Conservation (phyloP, 2,888 invertebrate species). For the Acronicta psi region DNA sequence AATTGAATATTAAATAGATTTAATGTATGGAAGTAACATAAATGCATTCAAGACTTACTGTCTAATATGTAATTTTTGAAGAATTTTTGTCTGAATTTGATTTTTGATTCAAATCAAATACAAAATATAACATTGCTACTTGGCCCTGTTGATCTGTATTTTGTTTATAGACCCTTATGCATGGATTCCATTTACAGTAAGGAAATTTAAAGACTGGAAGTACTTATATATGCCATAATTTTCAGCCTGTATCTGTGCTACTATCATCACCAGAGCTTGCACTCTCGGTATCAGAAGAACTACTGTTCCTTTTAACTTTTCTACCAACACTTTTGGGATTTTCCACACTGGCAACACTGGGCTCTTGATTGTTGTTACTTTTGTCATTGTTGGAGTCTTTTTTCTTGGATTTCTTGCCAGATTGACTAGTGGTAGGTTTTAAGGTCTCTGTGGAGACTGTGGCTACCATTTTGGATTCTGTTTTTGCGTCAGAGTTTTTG, state of each 20-base stretch:
- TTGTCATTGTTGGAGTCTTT: conserved; percentile 63
- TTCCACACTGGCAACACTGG: conserved; percentile 67
- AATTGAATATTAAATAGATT: too few relatives aligned
- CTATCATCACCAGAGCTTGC: conserved; percentile 91
- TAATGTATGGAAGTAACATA: too few relatives aligned
- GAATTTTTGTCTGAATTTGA: too few relatives aligned
- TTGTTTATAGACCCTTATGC: too few relatives aligned
- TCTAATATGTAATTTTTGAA: too few relatives aligned
- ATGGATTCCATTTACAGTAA: conserved; percentile 1
- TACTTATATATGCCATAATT: neutral
- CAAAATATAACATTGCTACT: too few relatives aligned
- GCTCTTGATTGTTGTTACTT: conserved; percentile 71
- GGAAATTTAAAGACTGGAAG: neutral
- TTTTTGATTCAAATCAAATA: too few relatives aligned
- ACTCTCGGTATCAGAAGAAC: conserved; percentile 90
- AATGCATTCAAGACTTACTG: too few relatives aligned
- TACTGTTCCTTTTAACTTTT: conserved; percentile 73
- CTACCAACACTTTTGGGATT: conserved; percentile 59
- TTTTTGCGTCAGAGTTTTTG: conserved; percentile 65
- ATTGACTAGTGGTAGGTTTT: conserved; percentile 77
- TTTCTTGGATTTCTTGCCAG: conserved; percentile 70
- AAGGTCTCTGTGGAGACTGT: conserved; percentile 85
- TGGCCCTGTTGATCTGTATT: too few relatives aligned
- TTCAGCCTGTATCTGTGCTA: conserved; percentile 89
- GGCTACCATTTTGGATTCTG: conserved; percentile 82